Percentiles rank a stretch among this genome's conserved stretches.
These are phyloP conservation scores for Caranx ignobilis DNA, from an alignment of 2,113 vertebrate genomes.

Conservation along the genomic window DNA sequence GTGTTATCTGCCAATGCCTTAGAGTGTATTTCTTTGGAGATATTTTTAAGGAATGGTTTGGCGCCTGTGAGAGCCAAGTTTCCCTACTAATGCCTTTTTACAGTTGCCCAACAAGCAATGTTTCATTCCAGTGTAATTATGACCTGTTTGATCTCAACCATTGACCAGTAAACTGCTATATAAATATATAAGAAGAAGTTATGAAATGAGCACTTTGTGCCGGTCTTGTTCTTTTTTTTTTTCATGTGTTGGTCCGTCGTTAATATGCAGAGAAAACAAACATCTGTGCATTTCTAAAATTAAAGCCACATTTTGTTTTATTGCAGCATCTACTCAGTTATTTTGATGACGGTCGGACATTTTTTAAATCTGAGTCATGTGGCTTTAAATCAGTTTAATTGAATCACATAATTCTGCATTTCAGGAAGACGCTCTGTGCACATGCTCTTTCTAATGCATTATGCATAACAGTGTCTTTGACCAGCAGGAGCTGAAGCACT, in stretches of 20 bases:
- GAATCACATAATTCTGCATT: background rate
- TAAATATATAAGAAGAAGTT: conserved; percentile 69
- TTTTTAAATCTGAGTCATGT: background rate
- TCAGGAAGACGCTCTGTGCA: background rate
- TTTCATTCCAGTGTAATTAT: conserved; percentile 73
- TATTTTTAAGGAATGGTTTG: conserved; percentile 60
- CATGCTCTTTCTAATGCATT: background rate
- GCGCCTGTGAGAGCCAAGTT: conserved; percentile 46
- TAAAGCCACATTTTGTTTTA: background rate
- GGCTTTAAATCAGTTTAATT: background rate
- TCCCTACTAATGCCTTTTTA: conserved; percentile 70
- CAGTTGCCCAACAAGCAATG: conserved; percentile 48
- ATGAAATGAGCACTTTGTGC: conserved; percentile 45
- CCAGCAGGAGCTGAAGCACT: no score
- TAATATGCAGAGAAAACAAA: background rate
- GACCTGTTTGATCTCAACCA: conserved; percentile 64
- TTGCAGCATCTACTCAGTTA: background rate
- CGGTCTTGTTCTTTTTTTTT: conserved; percentile 24
- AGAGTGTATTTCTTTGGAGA: conserved; percentile 64
- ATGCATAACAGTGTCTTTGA: background rate
- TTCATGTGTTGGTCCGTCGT: conserved; percentile 1
- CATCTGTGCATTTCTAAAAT: background rate
- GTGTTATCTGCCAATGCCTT: conserved; percentile 75
- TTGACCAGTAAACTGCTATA: conserved; percentile 67
- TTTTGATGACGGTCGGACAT: background rate